Base-by-base conservation (phyloP, 1,140 invertebrate genomes). In the Rhynchophorus ferrugineus region DNA sequence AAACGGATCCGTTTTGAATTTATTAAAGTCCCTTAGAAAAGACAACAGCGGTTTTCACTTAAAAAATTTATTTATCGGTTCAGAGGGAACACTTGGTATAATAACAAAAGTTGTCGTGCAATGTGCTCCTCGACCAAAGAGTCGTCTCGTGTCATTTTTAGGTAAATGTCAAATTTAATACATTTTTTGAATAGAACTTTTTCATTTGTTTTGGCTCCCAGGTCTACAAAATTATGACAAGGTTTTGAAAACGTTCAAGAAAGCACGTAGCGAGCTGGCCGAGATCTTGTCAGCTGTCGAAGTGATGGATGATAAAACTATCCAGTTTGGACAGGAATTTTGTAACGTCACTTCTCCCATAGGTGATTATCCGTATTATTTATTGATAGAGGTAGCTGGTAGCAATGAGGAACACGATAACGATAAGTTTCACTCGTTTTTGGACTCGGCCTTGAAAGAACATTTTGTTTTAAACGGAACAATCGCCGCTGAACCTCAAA, bases 31-130 rank as follows among this genome's bases (percentile, higher is more conserved):
- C 3, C 73, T 96, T 49, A 89, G 93, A 65, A 99, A 99, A 72
- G 94, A 99, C 67, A 99, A 98, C 64, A 98, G 95, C 0, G 95
- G 94, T 0, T 95, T 95, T 68, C 91, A 98, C 67, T 69, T 97
- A 44, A 95, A 97, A 67, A 94, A 98, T 69, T 67, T 98, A 48
- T 98, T 99, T 67, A 94, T 99, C 62, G 96, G 96, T 8, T 91
- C 91, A 0, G 96, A 99, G 75, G 96, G 96, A 33, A 97, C 94
- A 0, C 72, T 99, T 36, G 95, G 96, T 6, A 69, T 99, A 8
- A 81, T 99, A 1, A 98, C 95, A 0, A 91, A 92, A 76, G 85
- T 92, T 9, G 81, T 88, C 0, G 84, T 98, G 47, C 80, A 92
- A 46, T 96, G 93, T 73, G 88, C 91, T 9, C 75, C 83, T 5